Base-by-base conservation (phyloP, 2,113 vertebrate genomes). In the Jacana jacana region DNA sequence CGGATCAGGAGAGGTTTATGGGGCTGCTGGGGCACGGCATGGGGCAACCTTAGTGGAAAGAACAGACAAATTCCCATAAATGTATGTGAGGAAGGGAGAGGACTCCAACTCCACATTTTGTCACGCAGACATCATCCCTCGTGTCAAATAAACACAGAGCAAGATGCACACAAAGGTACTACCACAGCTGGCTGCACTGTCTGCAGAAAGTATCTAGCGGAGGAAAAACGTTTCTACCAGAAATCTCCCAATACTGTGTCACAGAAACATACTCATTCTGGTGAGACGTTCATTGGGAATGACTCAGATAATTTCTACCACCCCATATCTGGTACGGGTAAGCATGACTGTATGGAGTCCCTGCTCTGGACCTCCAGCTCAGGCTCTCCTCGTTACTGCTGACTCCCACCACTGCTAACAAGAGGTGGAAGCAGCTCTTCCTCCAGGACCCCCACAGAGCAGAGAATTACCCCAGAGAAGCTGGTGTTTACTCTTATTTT, bases 371-470 rank as follows among this genome's bases (percentile, higher is more conserved):
- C 35, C 39, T 52, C 42, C 33, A 60, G 48, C 42, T 80, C 76
- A 65, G 68, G 54, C 35, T 49, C 19, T 42, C 16, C 28, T 57
- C 3, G 0, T 40, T 31, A 46, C 49, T 19, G 35, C 42, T 71
- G 39, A 68, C 30, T 71, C 27, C 54, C 0, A 0, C 25, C 44
- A 58, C 51, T 71, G 30, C 42, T 68, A n/a, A 35, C 0, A 2
- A 48, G 48, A 46, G 54, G 9, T n/a, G 20, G 18, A 37, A 6
- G 10, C 7, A 13, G 25, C 30, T 81, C 25, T 31, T 85, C 49
- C 37, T 39, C 46, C 9, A 44, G 10, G 5, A 42, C 2, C 4
- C 28, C 13, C 24, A 24, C 14, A 60, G 33, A 70, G 72, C 14
- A 88, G 30, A 51, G 24, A 46, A 49, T 13, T 42, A 24, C 23